Evolutionary conservation across 2,888 invertebrate species (phyloP).

Genomic region (Amiota communis): DNA sequence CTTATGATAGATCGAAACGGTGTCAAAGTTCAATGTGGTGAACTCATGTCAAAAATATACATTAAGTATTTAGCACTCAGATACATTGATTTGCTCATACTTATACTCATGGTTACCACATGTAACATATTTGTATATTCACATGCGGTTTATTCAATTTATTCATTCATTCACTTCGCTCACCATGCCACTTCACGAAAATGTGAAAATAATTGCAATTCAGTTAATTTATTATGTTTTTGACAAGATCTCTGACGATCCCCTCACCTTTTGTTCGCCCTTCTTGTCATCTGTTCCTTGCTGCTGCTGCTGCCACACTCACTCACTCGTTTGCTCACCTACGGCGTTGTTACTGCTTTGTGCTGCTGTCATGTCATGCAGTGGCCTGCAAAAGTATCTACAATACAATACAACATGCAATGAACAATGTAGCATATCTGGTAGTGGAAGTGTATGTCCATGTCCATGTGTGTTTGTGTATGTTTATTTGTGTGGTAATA

Average conservation of each 20-base stretch:
- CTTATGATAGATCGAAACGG: no score
- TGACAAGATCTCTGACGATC: constrained; percentile 48
- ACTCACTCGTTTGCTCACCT: constrained; percentile 19
- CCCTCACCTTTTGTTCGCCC: no score
- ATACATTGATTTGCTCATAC: background rate
- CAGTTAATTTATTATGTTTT: constrained; percentile 67
- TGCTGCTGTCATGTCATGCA: constrained; percentile 4
- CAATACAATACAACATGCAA: no score
- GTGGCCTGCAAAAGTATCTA: background rate
- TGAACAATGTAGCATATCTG: background rate
- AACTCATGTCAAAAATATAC: no score
- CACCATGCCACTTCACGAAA: constrained; percentile 54
- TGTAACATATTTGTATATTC: background rate
- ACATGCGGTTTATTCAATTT: constrained; percentile 19
- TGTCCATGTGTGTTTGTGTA: background rate
- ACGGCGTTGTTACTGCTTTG: constrained; percentile 29
- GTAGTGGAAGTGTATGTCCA: background rate
- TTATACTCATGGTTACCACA: constrained; percentile 7
- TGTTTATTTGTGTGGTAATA: constrained; percentile 34
- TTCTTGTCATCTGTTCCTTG: no score
- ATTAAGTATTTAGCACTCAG: background rate
- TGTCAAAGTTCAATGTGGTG: no score
- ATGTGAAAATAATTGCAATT: constrained; percentile 65
- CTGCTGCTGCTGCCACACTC: no score
- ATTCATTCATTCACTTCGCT: background rate